These are phyloP conservation scores for Autographa gamma DNA, from an alignment of 2,888 invertebrate species.

Conservation along the genomic window DNA sequence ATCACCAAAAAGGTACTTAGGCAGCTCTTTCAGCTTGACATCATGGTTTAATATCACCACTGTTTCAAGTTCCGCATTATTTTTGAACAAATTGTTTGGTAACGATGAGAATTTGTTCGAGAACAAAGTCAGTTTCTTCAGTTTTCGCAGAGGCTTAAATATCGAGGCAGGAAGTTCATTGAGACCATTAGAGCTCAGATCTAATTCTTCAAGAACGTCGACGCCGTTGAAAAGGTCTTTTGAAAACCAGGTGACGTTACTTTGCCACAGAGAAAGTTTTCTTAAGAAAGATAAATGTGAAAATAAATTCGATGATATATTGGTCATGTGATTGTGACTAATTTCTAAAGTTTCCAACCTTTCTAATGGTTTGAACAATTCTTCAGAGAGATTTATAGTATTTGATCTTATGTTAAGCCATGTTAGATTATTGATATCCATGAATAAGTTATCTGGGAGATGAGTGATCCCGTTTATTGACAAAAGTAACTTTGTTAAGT, in stretches of 20 bases:
- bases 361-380: conserved; percentile 88
- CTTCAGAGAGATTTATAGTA: conserved; percentile 87
- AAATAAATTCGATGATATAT: conserved; percentile 90
- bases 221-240: conserved; percentile 90
- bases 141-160: conserved; percentile 89
- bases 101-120: conserved; percentile 91
- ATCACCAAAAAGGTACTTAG: conserved; percentile 89
- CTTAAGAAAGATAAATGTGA: conserved; percentile 89
- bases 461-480: conserved; percentile 90
- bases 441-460: conserved; percentile 90
- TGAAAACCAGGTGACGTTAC: conserved; percentile 90
- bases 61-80: conserved; percentile 86
- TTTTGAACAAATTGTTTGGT: conserved; percentile 89
- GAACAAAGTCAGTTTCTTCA: conserved; percentile 91
- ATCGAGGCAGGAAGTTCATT: conserved; percentile 89
- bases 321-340: conserved; percentile 90
- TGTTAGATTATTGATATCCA: conserved; percentile 89
- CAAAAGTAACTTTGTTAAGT: conserved; percentile 87
- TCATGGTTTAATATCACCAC: conserved; percentile 89
- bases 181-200: conserved; percentile 91
- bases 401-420: conserved; percentile 91
- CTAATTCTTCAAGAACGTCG: conserved; percentile 90
- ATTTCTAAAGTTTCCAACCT: conserved; percentile 90
- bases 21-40: conserved; percentile 88
- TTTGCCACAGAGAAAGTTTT: conserved; percentile 91